Evolutionary conservation across 2,113 vertebrate genomes (phyloP).

Genomic region (Semnornis frantzii): DNA sequence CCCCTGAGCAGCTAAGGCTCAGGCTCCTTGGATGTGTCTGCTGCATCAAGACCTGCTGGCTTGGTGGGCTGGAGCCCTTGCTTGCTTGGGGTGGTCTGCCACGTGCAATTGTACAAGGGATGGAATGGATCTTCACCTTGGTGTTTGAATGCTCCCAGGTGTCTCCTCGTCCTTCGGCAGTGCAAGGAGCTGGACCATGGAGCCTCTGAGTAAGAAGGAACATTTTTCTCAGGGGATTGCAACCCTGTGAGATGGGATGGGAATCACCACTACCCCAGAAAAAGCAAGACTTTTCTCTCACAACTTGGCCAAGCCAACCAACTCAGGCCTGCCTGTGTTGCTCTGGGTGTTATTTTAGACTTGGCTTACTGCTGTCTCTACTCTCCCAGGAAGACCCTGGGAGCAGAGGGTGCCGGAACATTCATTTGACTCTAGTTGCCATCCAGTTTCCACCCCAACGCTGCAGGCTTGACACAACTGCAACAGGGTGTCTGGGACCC

Average conservation of each 20-base stretch:
- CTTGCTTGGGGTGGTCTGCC: not conserved
- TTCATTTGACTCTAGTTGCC: not conserved
- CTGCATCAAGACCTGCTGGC: not conserved
- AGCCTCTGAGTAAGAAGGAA: not conserved
- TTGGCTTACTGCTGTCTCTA: not conserved
- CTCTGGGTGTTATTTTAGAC: not conserved
- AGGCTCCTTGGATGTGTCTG: not conserved
- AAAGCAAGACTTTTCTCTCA: not conserved
- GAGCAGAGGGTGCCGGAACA: not conserved
- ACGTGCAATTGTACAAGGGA: not conserved
- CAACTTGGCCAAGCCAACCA: not conserved
- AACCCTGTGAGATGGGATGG: not conserved
- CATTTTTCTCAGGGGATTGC: not conserved
- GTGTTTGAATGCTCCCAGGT: not conserved
- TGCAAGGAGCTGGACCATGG: not conserved
- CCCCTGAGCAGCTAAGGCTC: not conserved
- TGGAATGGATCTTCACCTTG: rapidly evolving
- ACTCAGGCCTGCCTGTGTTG: not conserved
- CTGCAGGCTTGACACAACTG: not conserved
- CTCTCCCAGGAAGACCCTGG: not conserved
- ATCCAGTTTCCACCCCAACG: not conserved
- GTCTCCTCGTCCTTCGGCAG: not conserved
- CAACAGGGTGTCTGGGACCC: not conserved
- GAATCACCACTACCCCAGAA: not conserved
- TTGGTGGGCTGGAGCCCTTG: not conserved